Base-by-base conservation (phyloP, 2,113 vertebrate species). In the Sylvietta virens region DNA sequence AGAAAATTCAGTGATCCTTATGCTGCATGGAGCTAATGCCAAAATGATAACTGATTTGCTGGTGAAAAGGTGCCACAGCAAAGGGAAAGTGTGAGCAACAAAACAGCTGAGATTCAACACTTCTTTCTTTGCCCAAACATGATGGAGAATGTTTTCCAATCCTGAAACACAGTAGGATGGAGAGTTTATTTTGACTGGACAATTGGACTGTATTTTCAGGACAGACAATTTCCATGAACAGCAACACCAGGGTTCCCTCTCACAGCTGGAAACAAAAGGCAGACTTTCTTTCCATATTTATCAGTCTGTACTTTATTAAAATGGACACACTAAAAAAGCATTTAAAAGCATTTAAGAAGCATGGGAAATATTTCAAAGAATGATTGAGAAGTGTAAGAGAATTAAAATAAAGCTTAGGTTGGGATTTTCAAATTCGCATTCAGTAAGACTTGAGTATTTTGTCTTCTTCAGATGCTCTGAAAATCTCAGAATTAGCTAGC, bases 141-240 rank as follows among this genome's bases (percentile, higher is more conserved):
- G 30, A 86, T 21, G 40, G 33, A 70, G 47, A 86, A 65, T 58
- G 31, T n/a, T 76, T 90, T 83, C 30, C 45, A 86, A 88, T 44
- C 14, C n/a, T 93, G 80, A 88, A 88, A 93, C 86, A 71, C 73
- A 76, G 70, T 42, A 94, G 86, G 45, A 74, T 14, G 4, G 18
- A 21, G 19, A 81, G 69, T 89, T 90, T 97, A 80, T 96, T 96
- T 94, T 93, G 85, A 76, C 66, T 92, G 84, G 84, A 91, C 67
- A 78, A 65, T 67, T 64, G 73, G 47, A 69, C 37, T 81, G 64
- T 62, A 72, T 86, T 95, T 89, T 88, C 73, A 90, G 24, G 56
- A 80, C 73, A 89, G 92, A 76, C 18, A 89, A 56, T 39, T 90
- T 91, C 73, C 91, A 91, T 85, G 79, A 89, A 89, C 80, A 94